Evolutionary conservation across 30 jellyfish, hydroid and myxozoan species (phyloP).

Genomic region (Chrysaora quinquecirrha): DNA sequence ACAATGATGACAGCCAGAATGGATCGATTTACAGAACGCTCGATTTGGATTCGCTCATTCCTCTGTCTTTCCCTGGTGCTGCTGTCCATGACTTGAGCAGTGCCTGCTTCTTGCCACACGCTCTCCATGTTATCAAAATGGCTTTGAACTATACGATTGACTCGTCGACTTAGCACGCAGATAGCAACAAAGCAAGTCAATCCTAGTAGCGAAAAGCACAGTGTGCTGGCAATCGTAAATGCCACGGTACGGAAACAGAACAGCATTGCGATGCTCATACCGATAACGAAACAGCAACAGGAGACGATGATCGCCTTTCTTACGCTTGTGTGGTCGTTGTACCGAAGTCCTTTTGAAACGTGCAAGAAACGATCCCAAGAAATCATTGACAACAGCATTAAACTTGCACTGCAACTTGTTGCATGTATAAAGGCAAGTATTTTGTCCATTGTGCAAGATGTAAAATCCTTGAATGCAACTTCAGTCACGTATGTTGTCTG

Average conservation of each 20-base stretch:
- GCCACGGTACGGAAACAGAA: neutral
- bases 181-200: slow-evolving; percentile 40
- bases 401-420: slow-evolving; percentile 57
- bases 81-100: neutral
- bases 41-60: neutral
- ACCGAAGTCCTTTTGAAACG: slow-evolving; percentile 20
- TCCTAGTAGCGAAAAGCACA: slow-evolving; percentile 39
- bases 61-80: neutral
- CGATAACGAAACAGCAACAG: neutral
- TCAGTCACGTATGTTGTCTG: slow-evolving; percentile 36
- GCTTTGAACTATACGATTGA: slow-evolving; percentile 2
- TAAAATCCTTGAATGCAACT: slow-evolving; percentile 12
- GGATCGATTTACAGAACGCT: slow-evolving; percentile 49
- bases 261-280: slow-evolving; percentile 34
- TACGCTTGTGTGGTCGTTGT: slow-evolving; percentile 6
- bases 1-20: slow-evolving; percentile 23
- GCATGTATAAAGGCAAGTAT: slow-evolving; percentile 42
- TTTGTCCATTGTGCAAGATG: slow-evolving; percentile 33
- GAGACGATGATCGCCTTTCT: slow-evolving; percentile 5
- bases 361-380: slow-evolving; percentile 61
- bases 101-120: neutral
- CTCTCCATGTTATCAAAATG: slow-evolving; percentile 25
- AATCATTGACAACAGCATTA: slow-evolving; percentile 43
- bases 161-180: slow-evolving; percentile 13
- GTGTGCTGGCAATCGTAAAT: slow-evolving; percentile 10